Evolutionary conservation across 37 sponge, comb jelly and placozoan genomes (phyloP).

Genomic region (Oscarella lobularis): DNA sequence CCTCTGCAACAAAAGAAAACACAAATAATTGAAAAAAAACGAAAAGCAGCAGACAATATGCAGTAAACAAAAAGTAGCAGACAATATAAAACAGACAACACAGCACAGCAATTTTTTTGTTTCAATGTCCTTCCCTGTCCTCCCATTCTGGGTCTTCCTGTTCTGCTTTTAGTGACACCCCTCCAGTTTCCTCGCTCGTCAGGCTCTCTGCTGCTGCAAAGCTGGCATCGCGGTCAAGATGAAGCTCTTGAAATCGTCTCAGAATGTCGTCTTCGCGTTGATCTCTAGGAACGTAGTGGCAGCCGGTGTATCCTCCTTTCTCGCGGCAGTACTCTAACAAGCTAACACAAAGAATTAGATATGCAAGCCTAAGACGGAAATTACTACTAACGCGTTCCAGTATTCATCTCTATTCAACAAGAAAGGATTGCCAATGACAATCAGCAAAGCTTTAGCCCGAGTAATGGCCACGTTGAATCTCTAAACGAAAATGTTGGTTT

Average conservation of each 20-base stretch:
- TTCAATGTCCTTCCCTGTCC: too few relatives aligned
- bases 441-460: slow-evolving; percentile 46
- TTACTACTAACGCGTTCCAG: neutral
- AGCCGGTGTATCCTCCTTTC: neutral
- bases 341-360: neutral
- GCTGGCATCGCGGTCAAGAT: neutral
- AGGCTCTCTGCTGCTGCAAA: neutral
- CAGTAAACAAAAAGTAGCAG: too few relatives aligned
- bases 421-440: slow-evolving; percentile 63
- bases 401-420: slow-evolving; percentile 11
- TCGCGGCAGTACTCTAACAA: neutral
- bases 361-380: neutral
- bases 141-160: neutral
- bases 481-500: slow-evolving; percentile 9
- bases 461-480: slow-evolving; percentile 79
- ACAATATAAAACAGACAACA: too few relatives aligned
- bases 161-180: neutral
- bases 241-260: neutral
- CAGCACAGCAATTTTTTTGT: too few relatives aligned
- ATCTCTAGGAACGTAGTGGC: neutral
- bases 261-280: neutral
- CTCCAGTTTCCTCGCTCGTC: neutral
- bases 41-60: too few relatives aligned
- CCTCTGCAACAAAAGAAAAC: too few relatives aligned
- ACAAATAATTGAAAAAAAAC: too few relatives aligned